Conservation (phyloP, 2,113 vertebrate species). For the Cyanoderma ruficeps region DNA sequence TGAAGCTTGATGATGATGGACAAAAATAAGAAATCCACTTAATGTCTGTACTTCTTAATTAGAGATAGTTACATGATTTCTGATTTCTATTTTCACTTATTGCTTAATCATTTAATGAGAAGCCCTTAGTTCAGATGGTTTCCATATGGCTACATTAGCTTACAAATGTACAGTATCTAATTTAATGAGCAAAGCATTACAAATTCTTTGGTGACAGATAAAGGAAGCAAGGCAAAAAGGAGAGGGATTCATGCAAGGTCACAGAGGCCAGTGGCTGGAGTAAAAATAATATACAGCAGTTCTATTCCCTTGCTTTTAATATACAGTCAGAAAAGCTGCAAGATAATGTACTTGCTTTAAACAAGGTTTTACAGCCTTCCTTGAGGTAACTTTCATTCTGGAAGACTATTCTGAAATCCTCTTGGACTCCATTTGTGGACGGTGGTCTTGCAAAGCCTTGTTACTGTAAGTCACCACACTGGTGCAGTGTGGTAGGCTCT, state of each 20-base stretch:
- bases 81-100: constrained; percentile 5
- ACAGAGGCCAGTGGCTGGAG: background rate
- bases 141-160: background rate
- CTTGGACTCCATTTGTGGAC: background rate
- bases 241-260: background rate
- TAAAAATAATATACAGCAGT: background rate
- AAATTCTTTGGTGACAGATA: background rate
- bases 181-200: background rate
- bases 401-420: background rate
- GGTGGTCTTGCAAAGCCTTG: background rate
- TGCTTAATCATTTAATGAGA: constrained; percentile 4
- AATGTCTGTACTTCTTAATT: background rate
- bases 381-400: background rate
- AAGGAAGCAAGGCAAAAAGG: background rate
- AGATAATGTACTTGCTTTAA: background rate
- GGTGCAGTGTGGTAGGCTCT: background rate
- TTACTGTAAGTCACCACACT: background rate
- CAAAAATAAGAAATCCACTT: background rate
- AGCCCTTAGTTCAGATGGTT: background rate
- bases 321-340: background rate
- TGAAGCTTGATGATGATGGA: background rate
- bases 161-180: background rate
- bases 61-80: background rate
- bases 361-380: background rate
- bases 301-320: background rate